These are phyloP conservation scores for Mormyrus iriodes DNA, from an alignment of 2,113 vertebrate genomes.

Conservation along the genomic window DNA sequence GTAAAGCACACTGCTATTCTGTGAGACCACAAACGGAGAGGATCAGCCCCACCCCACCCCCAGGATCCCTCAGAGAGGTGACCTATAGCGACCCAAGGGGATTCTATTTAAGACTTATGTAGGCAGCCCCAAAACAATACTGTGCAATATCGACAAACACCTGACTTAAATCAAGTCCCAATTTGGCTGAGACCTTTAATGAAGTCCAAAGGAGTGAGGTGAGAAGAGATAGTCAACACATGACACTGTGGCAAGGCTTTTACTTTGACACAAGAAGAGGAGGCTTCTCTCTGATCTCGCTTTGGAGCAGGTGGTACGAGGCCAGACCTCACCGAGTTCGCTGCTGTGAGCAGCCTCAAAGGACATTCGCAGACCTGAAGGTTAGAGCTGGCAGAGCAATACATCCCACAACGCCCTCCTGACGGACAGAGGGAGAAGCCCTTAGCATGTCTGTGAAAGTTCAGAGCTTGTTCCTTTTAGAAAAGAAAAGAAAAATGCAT, in stretches of 20 bases:
- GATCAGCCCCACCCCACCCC: background rate
- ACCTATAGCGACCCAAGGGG: background rate
- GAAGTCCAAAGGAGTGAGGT: background rate
- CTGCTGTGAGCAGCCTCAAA: background rate
- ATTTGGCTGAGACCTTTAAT: background rate
- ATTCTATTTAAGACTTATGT: background rate
- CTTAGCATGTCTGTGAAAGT: conserved; percentile 21
- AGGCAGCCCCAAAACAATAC: background rate
- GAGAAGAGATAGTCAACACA: background rate
- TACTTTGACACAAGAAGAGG: background rate
- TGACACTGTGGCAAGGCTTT: background rate
- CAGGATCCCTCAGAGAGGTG: background rate
- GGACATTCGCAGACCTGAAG: background rate
- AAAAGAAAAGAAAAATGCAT: conserved; percentile 20
- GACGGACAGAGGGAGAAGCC: conserved; percentile 26
- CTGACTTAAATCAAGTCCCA: background rate
- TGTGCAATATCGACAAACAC: background rate
- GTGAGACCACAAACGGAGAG: background rate
- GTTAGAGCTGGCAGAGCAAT: background rate
- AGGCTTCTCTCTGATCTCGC: background rate
- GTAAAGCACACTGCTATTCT: background rate
- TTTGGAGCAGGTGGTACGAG: background rate
- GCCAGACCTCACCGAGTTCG: background rate
- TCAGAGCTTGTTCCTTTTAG: background rate
- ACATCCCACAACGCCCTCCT: background rate